phyloP scores from a whole-genome alignment of 92 coral and sea anemone genomes.

The Paragorgia papillata region DNA sequence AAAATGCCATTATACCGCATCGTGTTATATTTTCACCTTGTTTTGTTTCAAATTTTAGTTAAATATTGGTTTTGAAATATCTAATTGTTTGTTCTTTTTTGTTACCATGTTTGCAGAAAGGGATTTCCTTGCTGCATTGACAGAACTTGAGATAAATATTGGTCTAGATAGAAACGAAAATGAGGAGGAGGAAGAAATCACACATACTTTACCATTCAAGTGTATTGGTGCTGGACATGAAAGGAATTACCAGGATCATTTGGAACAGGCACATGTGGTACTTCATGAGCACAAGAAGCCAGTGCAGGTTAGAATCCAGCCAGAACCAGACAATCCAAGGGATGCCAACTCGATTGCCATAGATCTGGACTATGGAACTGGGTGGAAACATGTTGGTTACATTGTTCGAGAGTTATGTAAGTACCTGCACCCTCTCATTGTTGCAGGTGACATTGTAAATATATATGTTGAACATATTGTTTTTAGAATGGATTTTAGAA shows the following conservation, averaged over 20 bases:
- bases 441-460: conserved; percentile 18
- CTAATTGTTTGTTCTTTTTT: background rate
- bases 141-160: background rate
- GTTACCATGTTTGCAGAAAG: background rate
- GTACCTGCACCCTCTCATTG: conserved; percentile 31
- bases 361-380: conserved; percentile 36
- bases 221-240: conserved; percentile 60
- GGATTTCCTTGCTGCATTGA: background rate
- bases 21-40: too few relatives aligned
- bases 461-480: too few relatives aligned
- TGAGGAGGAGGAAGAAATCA: background rate
- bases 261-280: conserved; percentile 21
- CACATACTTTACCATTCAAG: conserved; percentile 56
- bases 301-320: background rate
- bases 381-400: conserved; percentile 41
- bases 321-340: conserved; percentile 50
- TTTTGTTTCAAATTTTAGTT: too few relatives aligned
- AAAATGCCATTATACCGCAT: too few relatives aligned
- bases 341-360: conserved; percentile 38
- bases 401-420: conserved; percentile 42
- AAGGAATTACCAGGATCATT: conserved; percentile 19
- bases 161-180: conserved; percentile 18
- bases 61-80: too few relatives aligned
- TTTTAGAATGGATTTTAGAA: too few relatives aligned
- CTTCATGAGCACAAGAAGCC: background rate